Base-by-base conservation (phyloP, 2,888 invertebrate species). In the Acrobasis suavella region DNA sequence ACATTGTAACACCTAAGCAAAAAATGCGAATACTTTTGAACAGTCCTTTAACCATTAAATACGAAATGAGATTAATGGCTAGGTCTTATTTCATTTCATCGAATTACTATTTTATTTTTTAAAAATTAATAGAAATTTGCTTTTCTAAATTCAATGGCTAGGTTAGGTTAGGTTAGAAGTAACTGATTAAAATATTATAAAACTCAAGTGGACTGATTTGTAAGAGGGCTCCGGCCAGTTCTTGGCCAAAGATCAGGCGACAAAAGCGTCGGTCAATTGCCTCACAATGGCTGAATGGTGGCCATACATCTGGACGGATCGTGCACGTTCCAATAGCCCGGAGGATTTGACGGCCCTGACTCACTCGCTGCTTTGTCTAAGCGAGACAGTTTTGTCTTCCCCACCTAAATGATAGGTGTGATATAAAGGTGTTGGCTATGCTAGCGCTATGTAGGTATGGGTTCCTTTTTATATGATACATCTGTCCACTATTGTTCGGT, bases 281-380 rank as follows among this genome's bases (percentile, higher is more conserved):
- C 62, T 64, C 64, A 64, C 67, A 69, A 68, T 67, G 62, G 65
- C 60, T 61, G 67, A 60, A 60, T 66, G 65, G 66, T 64, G 72
- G 81, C 74, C 84, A 85, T 86, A 82, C 91, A 91, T 90, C 90
- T 90, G 91, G 78, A 75, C 62, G 79, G 83, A 77, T 82, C 91
- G 91, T 91, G 91, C 79, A 78, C 81, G 69, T 67, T 76, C 82
- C 87, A 86, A 89, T 87, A 80, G 87, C 75, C 76, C 74, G 69
- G 72, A 80, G 90, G 91, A 91, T 91, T 91, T 87, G 83, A 81
- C 78, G 80, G 81, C 77, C 80, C 83, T 86, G 83, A 86, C 80
- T 87, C 85, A 86, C 72, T 75, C 67, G 67, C 74, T 78, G 82
- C 83, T 87, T 86, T 87, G 85, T 88, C 81, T 85, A 81, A 82